Conservation (phyloP, 1,140 invertebrate species). For the Zaprionus davidi region DNA sequence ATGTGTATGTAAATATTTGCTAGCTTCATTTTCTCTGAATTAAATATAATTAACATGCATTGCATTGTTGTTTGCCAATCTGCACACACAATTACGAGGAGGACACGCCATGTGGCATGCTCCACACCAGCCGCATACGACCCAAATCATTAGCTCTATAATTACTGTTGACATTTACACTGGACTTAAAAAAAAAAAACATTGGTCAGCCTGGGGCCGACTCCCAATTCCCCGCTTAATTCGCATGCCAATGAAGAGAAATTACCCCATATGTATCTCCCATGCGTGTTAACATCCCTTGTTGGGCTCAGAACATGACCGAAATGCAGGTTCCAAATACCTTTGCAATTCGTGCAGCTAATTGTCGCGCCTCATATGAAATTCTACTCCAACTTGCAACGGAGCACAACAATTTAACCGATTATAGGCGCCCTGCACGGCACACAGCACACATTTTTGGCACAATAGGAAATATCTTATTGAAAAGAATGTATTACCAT, state of each 20-base stretch:
- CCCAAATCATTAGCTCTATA: constrained; percentile 63
- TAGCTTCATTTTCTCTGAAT: constrained; percentile 81
- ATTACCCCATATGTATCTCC: constrained; percentile 37
- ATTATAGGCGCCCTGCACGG: background rate
- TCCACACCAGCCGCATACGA: background rate
- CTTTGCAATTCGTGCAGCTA: constrained; percentile 62
- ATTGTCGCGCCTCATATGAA: constrained; percentile 40
- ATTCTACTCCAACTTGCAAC: constrained; percentile 4
- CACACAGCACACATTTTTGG: background rate
- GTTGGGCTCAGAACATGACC: background rate
- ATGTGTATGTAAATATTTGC: constrained; percentile 68
- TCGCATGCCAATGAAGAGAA: constrained; percentile 72
- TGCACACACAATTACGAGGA: constrained; percentile 15
- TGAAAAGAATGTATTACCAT: background rate
- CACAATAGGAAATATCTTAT: background rate
- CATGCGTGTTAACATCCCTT: background rate
- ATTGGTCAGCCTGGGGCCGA: constrained; percentile 1
- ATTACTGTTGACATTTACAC: constrained; percentile 77
- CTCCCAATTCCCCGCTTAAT: constrained; percentile 59
- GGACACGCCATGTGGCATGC: constrained; percentile 46
- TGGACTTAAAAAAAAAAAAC: constrained; percentile 26
- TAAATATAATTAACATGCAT: constrained; percentile 82
- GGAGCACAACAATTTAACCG: background rate
- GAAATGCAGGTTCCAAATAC: constrained; percentile 1
- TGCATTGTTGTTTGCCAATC: constrained; percentile 69